Conservation (phyloP, 2,113 vertebrate species). For the Macrotus californicus region DNA sequence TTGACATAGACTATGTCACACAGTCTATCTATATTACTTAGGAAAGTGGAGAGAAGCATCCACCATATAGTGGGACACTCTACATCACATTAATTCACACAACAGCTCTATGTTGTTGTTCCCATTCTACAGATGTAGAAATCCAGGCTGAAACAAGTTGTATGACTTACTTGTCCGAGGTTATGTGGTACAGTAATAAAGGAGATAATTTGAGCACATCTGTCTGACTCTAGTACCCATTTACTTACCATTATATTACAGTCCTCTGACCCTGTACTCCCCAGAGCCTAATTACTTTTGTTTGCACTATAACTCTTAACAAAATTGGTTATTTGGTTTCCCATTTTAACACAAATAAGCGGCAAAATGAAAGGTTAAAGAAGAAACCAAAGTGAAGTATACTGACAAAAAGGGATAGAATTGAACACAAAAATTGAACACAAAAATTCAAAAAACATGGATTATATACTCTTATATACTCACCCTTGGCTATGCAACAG, state of each 20-base stretch:
- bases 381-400: constrained; percentile 13
- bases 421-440: neutral
- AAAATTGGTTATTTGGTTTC: constrained; percentile 22
- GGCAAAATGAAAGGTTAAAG: constrained; percentile 29
- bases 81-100: neutral
- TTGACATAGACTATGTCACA: neutral
- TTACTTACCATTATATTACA: neutral
- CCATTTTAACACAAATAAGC: constrained; percentile 12
- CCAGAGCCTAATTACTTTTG: neutral
- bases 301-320: constrained; percentile 36
- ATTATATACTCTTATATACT: neutral
- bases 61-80: neutral
- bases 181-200: neutral
- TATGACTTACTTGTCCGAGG: neutral
- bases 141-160: constrained; percentile 16
- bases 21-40: neutral
- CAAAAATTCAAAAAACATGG: neutral
- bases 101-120: neutral
- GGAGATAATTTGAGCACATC: neutral
- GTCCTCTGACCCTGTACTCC: neutral
- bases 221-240: neutral
- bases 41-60: neutral
- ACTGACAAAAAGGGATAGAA: neutral
- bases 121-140: constrained; percentile 5
- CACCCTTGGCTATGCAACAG: neutral